Conservation (phyloP, 2,113 vertebrate genomes). For the Chroicocephalus ridibundus region DNA sequence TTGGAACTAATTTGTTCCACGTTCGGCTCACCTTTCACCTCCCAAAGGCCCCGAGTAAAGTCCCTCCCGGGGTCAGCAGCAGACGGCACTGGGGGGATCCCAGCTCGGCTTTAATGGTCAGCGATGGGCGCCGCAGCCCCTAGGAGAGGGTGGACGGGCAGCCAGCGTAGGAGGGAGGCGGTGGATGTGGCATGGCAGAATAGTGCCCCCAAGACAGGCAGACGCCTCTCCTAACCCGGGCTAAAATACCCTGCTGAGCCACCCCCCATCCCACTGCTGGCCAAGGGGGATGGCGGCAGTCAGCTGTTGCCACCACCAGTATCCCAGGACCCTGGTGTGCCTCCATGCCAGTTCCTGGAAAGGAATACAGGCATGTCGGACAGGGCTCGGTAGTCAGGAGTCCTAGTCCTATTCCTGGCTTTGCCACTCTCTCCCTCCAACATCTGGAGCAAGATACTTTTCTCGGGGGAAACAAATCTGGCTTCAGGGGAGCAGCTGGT, state of each 20-base stretch:
- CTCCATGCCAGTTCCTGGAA: not conserved
- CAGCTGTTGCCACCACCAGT: not conserved
- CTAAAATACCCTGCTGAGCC: not conserved
- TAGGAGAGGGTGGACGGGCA: not conserved
- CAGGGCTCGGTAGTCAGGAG: not conserved
- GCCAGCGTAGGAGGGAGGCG: not conserved
- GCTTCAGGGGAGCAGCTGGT: slow-evolving; percentile 34
- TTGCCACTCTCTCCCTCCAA: not conserved
- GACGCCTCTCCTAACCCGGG: not conserved
- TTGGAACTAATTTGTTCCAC: slow-evolving; percentile 75
- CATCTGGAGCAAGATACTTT: not conserved
- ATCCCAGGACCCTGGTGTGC: not conserved
- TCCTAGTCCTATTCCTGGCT: not conserved
- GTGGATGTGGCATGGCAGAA: not conserved
- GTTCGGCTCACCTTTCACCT: slow-evolving; percentile 72
- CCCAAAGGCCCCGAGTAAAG: slow-evolving; percentile 53
- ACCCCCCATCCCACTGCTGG: not conserved
- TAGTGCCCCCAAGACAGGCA: not conserved
- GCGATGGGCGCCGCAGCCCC: not conserved
- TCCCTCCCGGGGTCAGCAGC: slow-evolving; percentile 64
- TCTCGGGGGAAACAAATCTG: not conserved
- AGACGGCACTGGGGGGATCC: slow-evolving; percentile 35
- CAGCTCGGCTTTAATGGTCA: slow-evolving; percentile 18
- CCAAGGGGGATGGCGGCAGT: not conserved
- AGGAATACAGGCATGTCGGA: not conserved